Evolutionary conservation across 2,113 vertebrate genomes (phyloP), one percentile per base, ranked within the genome.

Genomic region (Callocephalon fimbriatum): DNA sequence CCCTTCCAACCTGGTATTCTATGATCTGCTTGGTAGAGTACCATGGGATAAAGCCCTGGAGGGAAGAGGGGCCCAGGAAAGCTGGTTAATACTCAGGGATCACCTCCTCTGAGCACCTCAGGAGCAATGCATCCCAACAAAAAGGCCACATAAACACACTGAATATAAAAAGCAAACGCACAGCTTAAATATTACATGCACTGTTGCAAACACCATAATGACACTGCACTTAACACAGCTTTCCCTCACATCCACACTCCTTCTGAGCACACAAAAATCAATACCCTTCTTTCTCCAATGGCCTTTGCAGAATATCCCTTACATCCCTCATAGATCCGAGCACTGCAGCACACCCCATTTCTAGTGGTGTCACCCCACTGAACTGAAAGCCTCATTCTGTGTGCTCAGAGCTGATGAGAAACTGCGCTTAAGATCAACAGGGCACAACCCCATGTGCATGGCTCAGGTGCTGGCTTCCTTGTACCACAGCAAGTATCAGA

Each of bases 351-450:
- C 22, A 22, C 14, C 37, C 47, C 45, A 27, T 23, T 86, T 58
- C 54, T 74, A 76, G 15, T 3, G 7, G 37, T 10, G 29, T 7
- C 63, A 89, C 31, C 50, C 59, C 59, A 45, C 15, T 2, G 4
- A 61, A 65, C 23, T 56, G n/a, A 42, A 12, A 75, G 18, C 18
- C 44, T 78, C 0, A 15, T 12, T 22, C 27, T 16, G 1, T 1
- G 8, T 26, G 13, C 50, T 35, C 29, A 21, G 3, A 45, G 48
- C 32, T 45, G 42, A 63, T 40, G 65, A 79, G 20, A 32, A n/a
- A 1, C 3, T 1, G 2, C 0, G 0, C 14, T 45, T 4, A 7
- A 63, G 42, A 51, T 32, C 62, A 85, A 19, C 44, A 40, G 61
- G 66, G 31, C 51, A 51, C 66, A 40, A 40, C 26, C 13, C 25